Evolutionary conservation across 1,140 invertebrate genomes (phyloP), one percentile per base, ranked within the genome.

Genomic region (Trichomalopsis sarcophagae): DNA sequence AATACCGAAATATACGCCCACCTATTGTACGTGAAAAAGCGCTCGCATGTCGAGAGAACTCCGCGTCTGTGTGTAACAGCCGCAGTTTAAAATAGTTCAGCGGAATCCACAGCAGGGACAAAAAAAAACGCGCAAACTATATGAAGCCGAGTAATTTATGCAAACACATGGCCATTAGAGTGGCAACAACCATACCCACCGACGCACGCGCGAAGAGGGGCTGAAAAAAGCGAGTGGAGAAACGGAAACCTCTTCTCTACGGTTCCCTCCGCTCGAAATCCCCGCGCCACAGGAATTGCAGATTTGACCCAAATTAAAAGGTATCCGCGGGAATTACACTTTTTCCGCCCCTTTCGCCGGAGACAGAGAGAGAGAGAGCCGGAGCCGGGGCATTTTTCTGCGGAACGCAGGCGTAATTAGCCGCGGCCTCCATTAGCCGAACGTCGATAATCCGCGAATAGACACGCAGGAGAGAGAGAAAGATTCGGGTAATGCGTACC

Each of bases 291-390:
- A 55, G 4, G 14, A 77, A 76, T 83, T 77, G 69, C 36, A 33
- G 14, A 76, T 83, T 68, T 83, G 74, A 50, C 74, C 62, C 9
- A 77, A 83, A 83, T 83, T 66, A 83, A 83, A 83, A 77, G 36
- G 55, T 13, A 77, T 69, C 55, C 62, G 62, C 14, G 81, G 81
- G 76, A 82, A 82, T 82, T 76, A 76, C 30, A 71, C 68, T 44
- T 75, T 75, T 40, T 21, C 30, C 33, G 14, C 27, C 23, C 23
- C 13, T 2, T 13, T 73, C 71, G 7, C 27, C 27, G 27, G 27
- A 27, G 27, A 27, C 27, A 36, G 27, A 30, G 71, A 17, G 11
- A 3, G 11, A 3, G 11, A 71, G 14, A 68, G 62, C 62, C 6
- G 10, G n/a, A 21, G 62, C 4, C 62, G 10, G 9, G 73, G 7